Conservation (phyloP, 2,113 vertebrate species). For the Axis porcinus region DNA sequence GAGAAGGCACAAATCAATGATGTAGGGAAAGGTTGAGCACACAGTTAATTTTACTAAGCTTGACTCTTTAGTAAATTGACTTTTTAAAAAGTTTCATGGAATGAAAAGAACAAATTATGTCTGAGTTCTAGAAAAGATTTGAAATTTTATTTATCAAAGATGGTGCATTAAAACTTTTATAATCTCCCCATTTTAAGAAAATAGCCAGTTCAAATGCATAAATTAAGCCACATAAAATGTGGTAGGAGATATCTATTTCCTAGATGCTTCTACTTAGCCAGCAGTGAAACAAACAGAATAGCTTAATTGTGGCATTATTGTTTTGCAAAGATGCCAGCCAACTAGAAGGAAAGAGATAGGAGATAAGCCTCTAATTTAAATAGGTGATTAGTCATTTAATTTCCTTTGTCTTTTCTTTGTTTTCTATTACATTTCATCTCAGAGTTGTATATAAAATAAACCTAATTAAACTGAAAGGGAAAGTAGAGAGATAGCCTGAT, state of each 20-base stretch:
- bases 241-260: neutral
- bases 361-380: slow-evolving; percentile 25
- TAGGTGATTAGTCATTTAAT: slow-evolving; percentile 14
- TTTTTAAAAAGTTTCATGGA: neutral
- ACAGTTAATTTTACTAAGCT: neutral
- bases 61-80: neutral
- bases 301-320: neutral
- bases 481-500: neutral
- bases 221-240: neutral
- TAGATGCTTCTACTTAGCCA: neutral
- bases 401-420: slow-evolving; percentile 39
- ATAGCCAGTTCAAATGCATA: neutral
- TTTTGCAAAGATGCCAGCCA: neutral
- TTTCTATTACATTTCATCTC: neutral
- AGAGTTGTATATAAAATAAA: slow-evolving; percentile 26
- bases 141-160: neutral
- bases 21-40: neutral
- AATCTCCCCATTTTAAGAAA: neutral
- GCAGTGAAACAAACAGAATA: neutral
- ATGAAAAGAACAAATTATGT: neutral
- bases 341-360: neutral
- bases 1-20: neutral
- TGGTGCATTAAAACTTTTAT: neutral
- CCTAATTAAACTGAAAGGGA: slow-evolving; percentile 20
- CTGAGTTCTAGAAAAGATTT: neutral